Conservation (phyloP, 2,888 invertebrate species). For the Idaea biselata region DNA sequence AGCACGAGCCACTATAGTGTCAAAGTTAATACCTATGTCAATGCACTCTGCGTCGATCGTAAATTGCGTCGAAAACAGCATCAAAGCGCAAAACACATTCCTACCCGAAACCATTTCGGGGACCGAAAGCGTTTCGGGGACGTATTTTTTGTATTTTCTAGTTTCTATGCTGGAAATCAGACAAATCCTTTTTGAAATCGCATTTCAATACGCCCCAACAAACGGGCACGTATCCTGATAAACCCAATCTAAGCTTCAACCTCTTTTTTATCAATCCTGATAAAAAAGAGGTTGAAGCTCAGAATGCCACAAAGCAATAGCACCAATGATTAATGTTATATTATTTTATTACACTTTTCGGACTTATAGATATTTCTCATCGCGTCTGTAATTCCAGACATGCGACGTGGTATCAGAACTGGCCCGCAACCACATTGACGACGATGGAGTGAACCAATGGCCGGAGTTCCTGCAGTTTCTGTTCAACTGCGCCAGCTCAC, state of each 20-base stretch:
- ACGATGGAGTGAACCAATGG: constrained; percentile 98
- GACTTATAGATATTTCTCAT: background rate
- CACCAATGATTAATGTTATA: no score
- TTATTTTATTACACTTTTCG: no score
- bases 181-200: no score
- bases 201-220: no score
- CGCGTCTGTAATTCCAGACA: constrained; percentile 60
- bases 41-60: background rate
- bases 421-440: constrained; percentile 95
- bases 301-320: no score
- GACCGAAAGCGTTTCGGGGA: no score
- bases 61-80: background rate
- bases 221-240: no score
- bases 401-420: constrained; percentile 98
- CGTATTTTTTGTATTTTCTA: no score
- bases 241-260: no score
- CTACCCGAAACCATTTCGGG: background rate
- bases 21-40: background rate
- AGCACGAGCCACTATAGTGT: background rate
- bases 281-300: no score
- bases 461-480: constrained; percentile 97
- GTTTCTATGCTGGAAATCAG: no score
- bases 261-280: no score
- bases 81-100: background rate
- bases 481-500: constrained; percentile 95